These are phyloP conservation scores for Nematopogon swammerdamellus DNA, from an alignment of 2,888 invertebrate species.

Conservation along the genomic window DNA sequence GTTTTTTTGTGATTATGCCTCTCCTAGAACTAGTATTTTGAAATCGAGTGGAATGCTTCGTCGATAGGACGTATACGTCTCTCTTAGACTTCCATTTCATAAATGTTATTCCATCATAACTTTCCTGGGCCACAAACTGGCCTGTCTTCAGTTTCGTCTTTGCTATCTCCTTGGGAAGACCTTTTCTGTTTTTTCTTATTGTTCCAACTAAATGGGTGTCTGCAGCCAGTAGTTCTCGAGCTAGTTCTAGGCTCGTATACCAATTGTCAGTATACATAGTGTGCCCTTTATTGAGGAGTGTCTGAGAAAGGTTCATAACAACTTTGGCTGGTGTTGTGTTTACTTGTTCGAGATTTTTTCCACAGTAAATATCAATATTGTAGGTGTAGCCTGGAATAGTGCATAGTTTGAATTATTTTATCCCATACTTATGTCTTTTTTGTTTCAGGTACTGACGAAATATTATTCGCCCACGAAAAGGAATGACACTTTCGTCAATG, in stretches of 20 bases:
- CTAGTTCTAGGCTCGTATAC: conserved; percentile 21
- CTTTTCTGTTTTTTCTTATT: conserved; percentile 19
- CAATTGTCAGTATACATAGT: conserved; percentile 17
- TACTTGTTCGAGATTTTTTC: conserved; percentile 5
- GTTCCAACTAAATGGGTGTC: conserved; percentile 22
- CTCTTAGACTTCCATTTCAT: conserved; percentile 18
- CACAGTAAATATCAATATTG: conserved; percentile 7
- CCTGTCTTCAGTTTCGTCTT: conserved; percentile 17
- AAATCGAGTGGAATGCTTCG: conserved; percentile 18
- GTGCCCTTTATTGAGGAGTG: conserved; percentile 14
- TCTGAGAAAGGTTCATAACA: conserved; percentile 10
- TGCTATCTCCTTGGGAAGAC: conserved; percentile 19
- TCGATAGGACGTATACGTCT: conserved; percentile 18
- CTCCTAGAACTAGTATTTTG: conserved; percentile 8
- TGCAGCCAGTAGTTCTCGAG: conserved; percentile 16
- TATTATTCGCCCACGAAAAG: conserved; percentile 7
- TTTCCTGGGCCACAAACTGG: conserved; percentile 16
- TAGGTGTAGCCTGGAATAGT: conserved; percentile 9
- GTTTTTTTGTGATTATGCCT: too few relatives aligned
- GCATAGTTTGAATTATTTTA: conserved; percentile 9
- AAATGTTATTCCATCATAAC: conserved; percentile 16
- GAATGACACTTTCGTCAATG: not conserved
- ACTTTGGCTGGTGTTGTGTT: conserved; percentile 8
- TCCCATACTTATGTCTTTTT: conserved; percentile 6
- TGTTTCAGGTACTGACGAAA: conserved; percentile 9